These are phyloP conservation scores for Drosophila demipolita DNA, from an alignment of 2,888 invertebrate species.

Conservation along the genomic window DNA sequence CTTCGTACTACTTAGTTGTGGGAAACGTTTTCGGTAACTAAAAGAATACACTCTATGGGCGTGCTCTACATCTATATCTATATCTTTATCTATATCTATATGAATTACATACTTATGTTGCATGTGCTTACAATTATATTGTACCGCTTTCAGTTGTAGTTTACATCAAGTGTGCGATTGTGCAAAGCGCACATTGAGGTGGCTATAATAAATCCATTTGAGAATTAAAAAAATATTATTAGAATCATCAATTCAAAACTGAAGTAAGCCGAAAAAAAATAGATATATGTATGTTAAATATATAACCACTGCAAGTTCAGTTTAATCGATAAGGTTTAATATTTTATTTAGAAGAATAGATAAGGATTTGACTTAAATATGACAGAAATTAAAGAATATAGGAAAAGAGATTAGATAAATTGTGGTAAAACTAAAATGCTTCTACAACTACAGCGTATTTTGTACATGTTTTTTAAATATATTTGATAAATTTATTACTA, in stretches of 20 bases:
- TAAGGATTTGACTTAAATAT: background rate
- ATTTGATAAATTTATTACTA: too few species aligned
- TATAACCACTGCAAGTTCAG: background rate
- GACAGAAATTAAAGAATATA: background rate
- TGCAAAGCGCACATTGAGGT: background rate
- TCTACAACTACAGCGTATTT: too few species aligned
- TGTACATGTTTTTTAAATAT: too few species aligned
- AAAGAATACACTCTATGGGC: constrained; percentile 68
- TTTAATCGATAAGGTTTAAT: background rate
- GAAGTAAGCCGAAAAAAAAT: background rate
- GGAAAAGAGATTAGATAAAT: background rate
- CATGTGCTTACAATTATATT: background rate
- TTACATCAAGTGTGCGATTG: constrained; percentile 15
- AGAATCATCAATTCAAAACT: background rate
- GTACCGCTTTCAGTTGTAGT: constrained; percentile 7
- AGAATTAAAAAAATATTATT: background rate
- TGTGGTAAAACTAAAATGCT: too few species aligned
- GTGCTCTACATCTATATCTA: constrained; percentile 17
- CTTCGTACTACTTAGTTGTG: constrained; percentile 45
- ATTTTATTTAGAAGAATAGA: background rate
- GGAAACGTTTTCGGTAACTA: constrained; percentile 59
- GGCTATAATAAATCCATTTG: background rate
- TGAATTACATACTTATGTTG: background rate
- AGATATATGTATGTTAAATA: background rate
- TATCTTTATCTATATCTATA: background rate